Base-by-base conservation (phyloP, 2,113 vertebrate genomes). In the Paralichthys olivaceus region DNA sequence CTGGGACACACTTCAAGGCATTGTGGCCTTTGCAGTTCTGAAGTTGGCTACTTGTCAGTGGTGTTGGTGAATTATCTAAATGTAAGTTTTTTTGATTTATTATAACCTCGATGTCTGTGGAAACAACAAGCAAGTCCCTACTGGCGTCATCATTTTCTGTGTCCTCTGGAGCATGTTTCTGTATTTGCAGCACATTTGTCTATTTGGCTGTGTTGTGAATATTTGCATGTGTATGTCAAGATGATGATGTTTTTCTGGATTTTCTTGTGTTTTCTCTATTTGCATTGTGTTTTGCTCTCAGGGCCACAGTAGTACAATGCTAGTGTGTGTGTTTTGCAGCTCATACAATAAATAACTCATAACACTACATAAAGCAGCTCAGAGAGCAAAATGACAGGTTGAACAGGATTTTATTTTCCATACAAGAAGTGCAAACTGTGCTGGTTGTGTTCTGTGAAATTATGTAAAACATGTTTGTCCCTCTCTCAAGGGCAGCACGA, bases 391-490 rank as follows among this genome's bases (percentile, higher is more conserved):
- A 28, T 7, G 14, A 29, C 7, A 22, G 40, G 29, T 51, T 70
- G 34, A 62, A 64, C 55, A 28, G 49, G 34, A 77, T 63, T 66
- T 71, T 47, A 43, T 64, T 45, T 19, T 5, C 49, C n/a, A 4
- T 22, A 53, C 17, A 49, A 22, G 14, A 69, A 14, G 37, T 56
- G 25, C 53, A 15, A 32, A 47, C 58, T 51, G 40, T 66, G 62
- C 45, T 17, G n/a, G 11, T 28, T 34, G 53, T 79, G 45, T 75
- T 32, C 57, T 45, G 23, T 58, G 64, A 76, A 64, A 78, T 87
- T 71, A 85, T 87, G 78, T 69, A 73, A 78, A 82, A 75, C 60
- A 55, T 75, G 59, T 84, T 81, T 82, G 37, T 64, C 29, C 58
- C 70, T 63, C 45, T 81, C 37, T 75, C 70, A 89, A 90, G 84